Evolutionary conservation across 2,113 vertebrate genomes (phyloP), one percentile per base, ranked within the genome.

Genomic region (Axis porcinus): DNA sequence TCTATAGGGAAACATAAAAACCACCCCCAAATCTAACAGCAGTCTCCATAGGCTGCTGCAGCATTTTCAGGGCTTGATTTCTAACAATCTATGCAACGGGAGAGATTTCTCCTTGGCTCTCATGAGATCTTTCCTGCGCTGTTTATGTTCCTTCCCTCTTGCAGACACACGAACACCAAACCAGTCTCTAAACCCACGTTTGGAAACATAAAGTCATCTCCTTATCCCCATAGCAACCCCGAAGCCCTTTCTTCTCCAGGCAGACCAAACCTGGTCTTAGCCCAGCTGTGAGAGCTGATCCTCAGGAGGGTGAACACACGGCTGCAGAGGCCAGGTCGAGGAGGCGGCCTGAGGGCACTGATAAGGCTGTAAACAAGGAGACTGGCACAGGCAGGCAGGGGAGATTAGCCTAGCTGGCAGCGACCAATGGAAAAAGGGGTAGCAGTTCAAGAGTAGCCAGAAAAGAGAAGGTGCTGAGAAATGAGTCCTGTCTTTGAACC

Each of bases 351-450:
- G 81, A 89, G 74, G 92, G 85, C 85, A 91, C 79, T 33, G 96
- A 96, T 97, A 96, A 97, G 96, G 91, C n/a, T 58, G 40, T 86
- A 95, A 97, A 97, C 96, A 98, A 85, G 96, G 82, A 89, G 90
- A 62, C 23, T 55, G 95, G 96, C 94, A 94, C 45, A 43, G 64
- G 74, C 81, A 50, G 88, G 57, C 76, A 30, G 84, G 50, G 10
- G 90, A 36, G 30, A 70, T 82, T 45, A 54, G 54, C 47, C 93
- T 85, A 57, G 95, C 60, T 97, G 97, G 97, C 97, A 97, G 76
- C 0, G 0, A 55, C 84, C 57, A 28, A 90, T 97, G 97, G 97
- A 89, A 97, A 95, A 96, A 89, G 58, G 36, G 85, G 85, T 52
- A 88, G 95, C 76, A 74, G 86, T 81, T 88, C 52, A 74, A 67